These are phyloP conservation scores for Mormyrops attenuatus DNA, from an alignment of 2,797 vertebrate genomes.

Conservation along the genomic window DNA sequence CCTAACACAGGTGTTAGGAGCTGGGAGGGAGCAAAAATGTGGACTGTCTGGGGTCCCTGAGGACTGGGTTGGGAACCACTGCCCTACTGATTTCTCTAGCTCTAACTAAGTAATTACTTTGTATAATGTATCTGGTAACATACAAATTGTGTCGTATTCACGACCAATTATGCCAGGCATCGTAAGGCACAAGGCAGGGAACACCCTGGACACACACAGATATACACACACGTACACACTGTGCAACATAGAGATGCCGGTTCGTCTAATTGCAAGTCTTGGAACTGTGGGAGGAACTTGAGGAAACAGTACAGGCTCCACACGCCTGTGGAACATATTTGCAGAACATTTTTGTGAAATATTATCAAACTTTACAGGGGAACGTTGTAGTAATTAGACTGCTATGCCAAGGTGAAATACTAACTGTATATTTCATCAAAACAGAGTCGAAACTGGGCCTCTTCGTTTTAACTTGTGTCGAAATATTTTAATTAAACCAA, in stretches of 20 bases:
- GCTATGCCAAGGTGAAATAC: neutral
- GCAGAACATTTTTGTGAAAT: neutral
- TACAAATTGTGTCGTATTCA: neutral
- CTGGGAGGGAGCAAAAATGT: too few relatives aligned
- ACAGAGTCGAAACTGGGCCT: neutral
- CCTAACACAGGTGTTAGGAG: too few relatives aligned
- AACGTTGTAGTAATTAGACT: neutral
- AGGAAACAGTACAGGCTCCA: neutral
- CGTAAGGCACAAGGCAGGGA: neutral
- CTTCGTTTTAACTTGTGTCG: neutral
- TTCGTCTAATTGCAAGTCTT: neutral
- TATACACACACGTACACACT: neutral
- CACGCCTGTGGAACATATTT: neutral
- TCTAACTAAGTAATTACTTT: neutral
- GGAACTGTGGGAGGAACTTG: neutral
- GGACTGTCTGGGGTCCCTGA: too few relatives aligned
- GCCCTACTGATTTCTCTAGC: neutral
- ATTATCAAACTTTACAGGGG: neutral
- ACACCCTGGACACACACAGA: neutral
- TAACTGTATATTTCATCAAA: neutral
- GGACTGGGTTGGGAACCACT: too few relatives aligned
- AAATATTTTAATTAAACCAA: neutral
- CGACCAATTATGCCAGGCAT: neutral
- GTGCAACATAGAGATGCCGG: neutral
- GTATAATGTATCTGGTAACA: neutral